Conservation (phyloP, 2,113 vertebrate genomes). For the Atherinomorus stipes region DNA sequence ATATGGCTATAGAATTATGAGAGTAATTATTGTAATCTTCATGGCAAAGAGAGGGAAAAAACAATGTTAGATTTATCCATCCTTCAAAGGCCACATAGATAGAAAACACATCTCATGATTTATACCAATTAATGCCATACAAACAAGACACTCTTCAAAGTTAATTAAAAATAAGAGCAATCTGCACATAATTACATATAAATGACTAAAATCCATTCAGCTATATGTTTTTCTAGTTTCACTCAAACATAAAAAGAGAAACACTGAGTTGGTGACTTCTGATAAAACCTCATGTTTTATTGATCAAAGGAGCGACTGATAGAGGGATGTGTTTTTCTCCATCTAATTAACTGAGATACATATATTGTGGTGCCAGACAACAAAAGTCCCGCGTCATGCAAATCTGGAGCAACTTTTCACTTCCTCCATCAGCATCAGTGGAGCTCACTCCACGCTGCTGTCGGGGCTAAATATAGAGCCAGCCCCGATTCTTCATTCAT, state of each 20-base stretch:
- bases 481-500: constrained; percentile 46
- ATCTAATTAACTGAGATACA: constrained; percentile 67
- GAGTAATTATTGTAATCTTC: not conserved
- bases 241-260: not conserved
- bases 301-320: constrained; percentile 69
- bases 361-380: constrained; percentile 55
- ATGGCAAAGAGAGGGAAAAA: not conserved
- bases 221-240: not conserved
- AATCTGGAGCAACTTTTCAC: constrained; percentile 69
- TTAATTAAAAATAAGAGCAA: not conserved
- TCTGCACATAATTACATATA: not conserved
- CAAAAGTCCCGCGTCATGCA: constrained; percentile 55
- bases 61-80: not conserved
- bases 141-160: constrained; percentile 14
- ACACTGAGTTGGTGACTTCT: constrained; percentile 32
- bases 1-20: no score
- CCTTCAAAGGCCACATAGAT: not conserved
- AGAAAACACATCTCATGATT: not conserved
- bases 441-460: constrained; percentile 32
- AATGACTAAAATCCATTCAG: not conserved
- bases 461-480: constrained; percentile 58
- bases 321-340: constrained; percentile 40
- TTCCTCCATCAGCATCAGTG: constrained; percentile 46
- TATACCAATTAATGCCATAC: constrained; percentile 1
- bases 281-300: constrained; percentile 67